Conservation (phyloP, 2,113 vertebrate genomes). For the Natator depressus region DNA sequence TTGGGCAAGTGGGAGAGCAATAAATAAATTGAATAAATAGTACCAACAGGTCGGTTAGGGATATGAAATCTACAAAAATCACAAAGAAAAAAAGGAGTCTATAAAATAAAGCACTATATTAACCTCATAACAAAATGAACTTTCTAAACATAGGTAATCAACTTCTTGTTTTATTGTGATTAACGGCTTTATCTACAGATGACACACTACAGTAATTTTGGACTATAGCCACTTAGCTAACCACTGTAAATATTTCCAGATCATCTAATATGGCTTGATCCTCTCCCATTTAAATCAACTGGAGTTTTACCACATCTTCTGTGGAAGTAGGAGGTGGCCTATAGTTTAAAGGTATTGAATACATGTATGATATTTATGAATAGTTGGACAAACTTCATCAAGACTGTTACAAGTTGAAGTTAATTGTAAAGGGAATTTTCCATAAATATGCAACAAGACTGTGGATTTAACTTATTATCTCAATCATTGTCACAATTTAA, state of each 20-base stretch:
- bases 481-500: background rate
- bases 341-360: background rate
- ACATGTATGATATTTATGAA: background rate
- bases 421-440: background rate
- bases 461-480: background rate
- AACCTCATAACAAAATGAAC: background rate
- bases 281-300: background rate
- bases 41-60: slow-evolving; percentile 86
- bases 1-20: slow-evolving; percentile 81
- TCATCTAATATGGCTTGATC: background rate
- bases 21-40: slow-evolving; percentile 88
- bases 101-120: background rate
- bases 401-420: background rate
- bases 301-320: background rate
- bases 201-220: background rate
- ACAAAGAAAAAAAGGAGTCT: background rate
- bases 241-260: background rate
- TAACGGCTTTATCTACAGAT: background rate
- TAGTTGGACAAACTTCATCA: background rate
- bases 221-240: background rate
- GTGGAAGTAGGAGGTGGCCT: background rate
- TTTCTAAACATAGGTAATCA: background rate
- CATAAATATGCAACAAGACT: background rate
- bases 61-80: slow-evolving; percentile 78
- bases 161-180: background rate